Conservation (phyloP, 2,888 invertebrate genomes). For the Philereme transversata region DNA sequence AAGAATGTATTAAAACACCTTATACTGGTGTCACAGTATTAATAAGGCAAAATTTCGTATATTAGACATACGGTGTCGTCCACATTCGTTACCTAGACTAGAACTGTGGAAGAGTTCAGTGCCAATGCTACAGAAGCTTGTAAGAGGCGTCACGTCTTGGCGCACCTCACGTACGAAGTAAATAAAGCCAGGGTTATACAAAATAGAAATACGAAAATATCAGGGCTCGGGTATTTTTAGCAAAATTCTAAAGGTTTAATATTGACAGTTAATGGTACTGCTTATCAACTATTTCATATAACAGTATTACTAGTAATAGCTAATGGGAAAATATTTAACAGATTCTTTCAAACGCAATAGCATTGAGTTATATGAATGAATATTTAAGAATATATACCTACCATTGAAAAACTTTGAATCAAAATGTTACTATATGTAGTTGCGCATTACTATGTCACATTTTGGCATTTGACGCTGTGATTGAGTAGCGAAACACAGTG, state of each 20-base stretch:
- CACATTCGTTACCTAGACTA: slow-evolving; percentile 76
- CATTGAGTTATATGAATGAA: background rate
- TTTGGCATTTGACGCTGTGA: slow-evolving; percentile 60
- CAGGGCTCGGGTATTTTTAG: slow-evolving; percentile 57
- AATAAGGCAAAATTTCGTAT: slow-evolving; percentile 25
- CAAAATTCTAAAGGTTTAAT: slow-evolving; percentile 41
- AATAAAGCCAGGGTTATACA: slow-evolving; percentile 73
- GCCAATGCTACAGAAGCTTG: slow-evolving; percentile 76
- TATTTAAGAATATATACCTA: slow-evolving; percentile 6
- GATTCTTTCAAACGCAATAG: background rate
- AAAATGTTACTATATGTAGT: slow-evolving; percentile 16
- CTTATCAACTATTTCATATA: too few species aligned
- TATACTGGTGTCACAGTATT: slow-evolving; percentile 28
- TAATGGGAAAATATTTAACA: background rate
- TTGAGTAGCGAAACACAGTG: slow-evolving; percentile 62
- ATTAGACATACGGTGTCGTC: slow-evolving; percentile 52
- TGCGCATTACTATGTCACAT: slow-evolving; percentile 39
- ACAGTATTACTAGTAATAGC: too few species aligned
- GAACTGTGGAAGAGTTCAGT: slow-evolving; percentile 75
- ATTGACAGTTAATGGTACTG: slow-evolving; percentile 44
- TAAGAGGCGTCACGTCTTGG: slow-evolving; percentile 78
- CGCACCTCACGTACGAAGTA: slow-evolving; percentile 71
- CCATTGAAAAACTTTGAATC: slow-evolving; percentile 17
- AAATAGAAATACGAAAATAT: slow-evolving; percentile 73
- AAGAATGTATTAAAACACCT: slow-evolving; percentile 28